These are phyloP conservation scores for Triops cancriformis DNA, from an alignment of 1,140 invertebrate species.

Conservation along the genomic window DNA sequence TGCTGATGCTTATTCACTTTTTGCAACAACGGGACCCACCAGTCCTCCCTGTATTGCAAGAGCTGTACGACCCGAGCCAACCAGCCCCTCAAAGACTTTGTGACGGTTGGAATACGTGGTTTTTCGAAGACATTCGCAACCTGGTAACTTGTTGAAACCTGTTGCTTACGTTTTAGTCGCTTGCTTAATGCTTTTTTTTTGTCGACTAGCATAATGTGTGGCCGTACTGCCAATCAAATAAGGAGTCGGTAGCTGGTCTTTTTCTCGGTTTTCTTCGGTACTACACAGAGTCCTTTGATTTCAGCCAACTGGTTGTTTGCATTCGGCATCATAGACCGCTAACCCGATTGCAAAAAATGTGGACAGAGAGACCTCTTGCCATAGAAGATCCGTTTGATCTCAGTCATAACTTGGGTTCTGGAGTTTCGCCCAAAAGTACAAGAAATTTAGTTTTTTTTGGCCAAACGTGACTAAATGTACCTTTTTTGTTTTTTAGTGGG, in stretches of 20 bases:
- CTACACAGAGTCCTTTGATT: conserved; percentile 51
- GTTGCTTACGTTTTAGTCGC: conserved; percentile 21
- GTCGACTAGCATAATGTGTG: conserved; percentile 43
- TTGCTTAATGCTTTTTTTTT: conserved; percentile 35
- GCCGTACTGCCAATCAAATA: conserved; percentile 44
- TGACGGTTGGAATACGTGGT: conserved; percentile 48
- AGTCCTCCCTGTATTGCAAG: conserved; percentile 53
- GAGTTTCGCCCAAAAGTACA: conserved; percentile 38
- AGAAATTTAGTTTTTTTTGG: background rate
- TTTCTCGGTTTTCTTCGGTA: conserved; percentile 49
- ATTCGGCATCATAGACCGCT: conserved; percentile 45
- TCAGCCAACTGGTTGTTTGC: conserved; percentile 46
- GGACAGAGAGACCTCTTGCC: conserved; percentile 48
- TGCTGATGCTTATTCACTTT: conserved; percentile 52
- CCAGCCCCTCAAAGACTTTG: conserved; percentile 36
- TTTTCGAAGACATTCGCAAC: conserved; percentile 35
- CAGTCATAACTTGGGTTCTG: conserved; percentile 50
- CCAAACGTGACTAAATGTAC: background rate
- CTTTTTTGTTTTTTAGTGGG: conserved; percentile 9
- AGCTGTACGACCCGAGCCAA: conserved; percentile 37
- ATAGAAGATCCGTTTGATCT: conserved; percentile 58
- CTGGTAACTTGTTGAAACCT: conserved; percentile 22
- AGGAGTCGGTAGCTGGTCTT: conserved; percentile 43
- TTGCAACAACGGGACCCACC: conserved; percentile 50
- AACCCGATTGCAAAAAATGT: conserved; percentile 49